phyloP scores from a whole-genome alignment of 1,140 invertebrate species.

The Drosophila grimshawi region DNA sequence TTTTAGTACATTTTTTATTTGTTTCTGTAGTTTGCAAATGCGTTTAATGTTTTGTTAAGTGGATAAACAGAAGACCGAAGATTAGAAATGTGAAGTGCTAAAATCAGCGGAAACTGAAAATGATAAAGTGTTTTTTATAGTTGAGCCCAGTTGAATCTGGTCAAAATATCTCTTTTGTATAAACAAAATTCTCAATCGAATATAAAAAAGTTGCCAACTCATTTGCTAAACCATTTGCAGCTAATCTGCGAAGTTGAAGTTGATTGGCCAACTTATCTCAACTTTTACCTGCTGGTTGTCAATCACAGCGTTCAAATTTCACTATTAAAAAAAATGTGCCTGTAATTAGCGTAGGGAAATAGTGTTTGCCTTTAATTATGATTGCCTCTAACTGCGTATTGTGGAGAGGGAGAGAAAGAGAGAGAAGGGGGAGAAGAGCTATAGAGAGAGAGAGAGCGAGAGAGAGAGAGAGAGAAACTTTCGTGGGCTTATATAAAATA shows the following conservation, averaged over 20 bases:
- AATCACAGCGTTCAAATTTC: slow-evolving; percentile 61
- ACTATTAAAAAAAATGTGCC: slow-evolving; percentile 54
- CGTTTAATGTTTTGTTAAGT: slow-evolving; percentile 48
- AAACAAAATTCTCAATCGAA: neutral
- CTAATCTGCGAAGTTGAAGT: slow-evolving; percentile 12
- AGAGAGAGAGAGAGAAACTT: slow-evolving; percentile 16
- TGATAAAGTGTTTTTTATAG: too few relatives aligned
- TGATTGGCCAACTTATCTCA: slow-evolving; percentile 14
- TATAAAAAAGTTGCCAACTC: neutral
- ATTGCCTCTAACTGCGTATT: slow-evolving; percentile 47
- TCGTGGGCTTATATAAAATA: neutral
- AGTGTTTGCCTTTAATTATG: slow-evolving; percentile 46
- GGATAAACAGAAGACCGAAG: slow-evolving; percentile 44
- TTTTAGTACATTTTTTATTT: slow-evolving; percentile 49
- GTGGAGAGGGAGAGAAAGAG: slow-evolving; percentile 22
- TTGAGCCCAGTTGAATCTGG: too few relatives aligned
- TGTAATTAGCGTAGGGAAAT: slow-evolving; percentile 54
- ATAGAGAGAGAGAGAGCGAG: neutral
- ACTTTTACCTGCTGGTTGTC: slow-evolving; percentile 61
- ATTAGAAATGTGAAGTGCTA: neutral
- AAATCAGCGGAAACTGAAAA: too few relatives aligned
- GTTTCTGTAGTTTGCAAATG: slow-evolving; percentile 40
- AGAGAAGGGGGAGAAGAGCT: slow-evolving; percentile 13
- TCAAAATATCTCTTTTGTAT: too few relatives aligned
- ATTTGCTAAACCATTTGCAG: slow-evolving; percentile 22